Evolutionary conservation across 2,797 vertebrate genomes (phyloP), one percentile per base, ranked within the genome.

Genomic region (Molossus alvarezi): DNA sequence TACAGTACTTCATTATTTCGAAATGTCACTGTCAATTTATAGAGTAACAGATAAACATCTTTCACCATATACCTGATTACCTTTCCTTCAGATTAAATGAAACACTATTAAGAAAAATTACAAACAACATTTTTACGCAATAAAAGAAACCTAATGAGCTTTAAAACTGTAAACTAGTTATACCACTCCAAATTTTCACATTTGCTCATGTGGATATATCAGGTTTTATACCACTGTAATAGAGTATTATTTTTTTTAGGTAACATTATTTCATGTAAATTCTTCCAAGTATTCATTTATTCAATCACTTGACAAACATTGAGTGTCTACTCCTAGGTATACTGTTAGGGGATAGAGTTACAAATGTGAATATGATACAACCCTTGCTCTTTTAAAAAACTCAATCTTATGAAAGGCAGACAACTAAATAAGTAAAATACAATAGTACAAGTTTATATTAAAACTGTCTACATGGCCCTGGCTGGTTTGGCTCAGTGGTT

Each of bases 41-140:
- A 98, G 94, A 98, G 97, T 98, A 98, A 98, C 98, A 98, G 97
- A 98, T 96, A 98, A 98, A 98, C 95, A 98, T 97, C 95, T 97
- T 97, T 97, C 73, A 92, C 48, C 95, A 93, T 84, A 81, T 45
- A 96, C 27, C 51, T 94, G 60, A 57, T 57, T 97, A 95, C 95
- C 85, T 91, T 96, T 97, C 60, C 90, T 95, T 95, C 91, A 95
- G 18, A 88, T 87, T 77, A 97, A 98, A 4, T 92, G 95, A 97
- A 98, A 98, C 89, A 91, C 15, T 95, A 86, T 75, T 82, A 79
- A 90, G 72, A 97, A 95, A 96, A 96, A 90, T 92, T 71, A 95
- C 27, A 94, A 90, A 77, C 41, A 84, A 45, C 1, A 86, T 58
- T 94, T 96, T 96, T 88, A 62, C 0, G 71, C 45, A 95, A 77